Base-by-base conservation (phyloP, 2,113 vertebrate species). In the Gymnorhina tibicen region DNA sequence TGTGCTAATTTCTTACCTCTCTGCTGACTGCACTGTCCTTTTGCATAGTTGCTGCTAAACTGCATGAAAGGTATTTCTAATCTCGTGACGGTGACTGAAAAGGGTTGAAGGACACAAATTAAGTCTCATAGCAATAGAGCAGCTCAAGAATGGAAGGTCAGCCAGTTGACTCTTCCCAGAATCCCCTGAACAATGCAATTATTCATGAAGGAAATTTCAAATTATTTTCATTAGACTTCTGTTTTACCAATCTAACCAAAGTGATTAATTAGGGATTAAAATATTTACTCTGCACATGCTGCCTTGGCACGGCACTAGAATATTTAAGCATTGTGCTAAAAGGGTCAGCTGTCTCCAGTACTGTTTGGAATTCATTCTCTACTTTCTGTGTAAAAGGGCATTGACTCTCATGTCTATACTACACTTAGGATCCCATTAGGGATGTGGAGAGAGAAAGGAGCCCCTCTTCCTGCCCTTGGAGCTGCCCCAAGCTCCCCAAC, bases 201-300 rank as follows among this genome's bases (percentile, higher is more conserved):
- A 98, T 98, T 98, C 98, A 98, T 98, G 98, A 98, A 98, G 98
- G 98, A 98, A 98, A 98, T 98, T 98, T 98, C 97, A 98, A 98
- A 98, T 98, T 98, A 98, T 98, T 98, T 98, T 98, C 98, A 98
- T 98, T 98, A 98, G 98, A 98, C 98, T 98, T 98, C 97, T 98
- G 98, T 98, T 98, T 98, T 98, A 98, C 98, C 98, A 98, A 98
- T 98, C 98, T 98, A 98, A 98, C 98, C 98, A 98, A 98, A 98
- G 98, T 98, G 98, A 98, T 98, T 98, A 98, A 98, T 98, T 98
- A 98, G 97, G 98, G 98, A 98, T 98, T 98, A 98, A 98, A 98
- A 98, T 98, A 98, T 98, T 98, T 98, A 98, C 98, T 98, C 98
- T 98, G 98, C 98, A 98, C 98, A 98, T 98, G 98, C 98, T 98